Base-by-base conservation (phyloP, 2,113 vertebrate genomes). In the Gadus macrocephalus region DNA sequence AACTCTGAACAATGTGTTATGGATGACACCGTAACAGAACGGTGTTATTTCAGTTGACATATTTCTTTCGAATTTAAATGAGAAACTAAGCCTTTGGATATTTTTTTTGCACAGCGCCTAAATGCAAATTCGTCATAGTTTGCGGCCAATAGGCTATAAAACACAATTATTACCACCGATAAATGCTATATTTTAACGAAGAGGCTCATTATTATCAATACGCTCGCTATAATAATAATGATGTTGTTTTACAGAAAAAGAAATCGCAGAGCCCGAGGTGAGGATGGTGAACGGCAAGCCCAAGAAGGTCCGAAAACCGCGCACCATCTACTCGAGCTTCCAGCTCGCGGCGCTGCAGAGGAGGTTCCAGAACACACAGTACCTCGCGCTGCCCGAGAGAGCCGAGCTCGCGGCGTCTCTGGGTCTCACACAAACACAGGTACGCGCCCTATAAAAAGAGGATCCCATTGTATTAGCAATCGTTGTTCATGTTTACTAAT, bases 281-380 rank as follows among this genome's bases (percentile, higher is more conserved):
- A 92, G 97, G 79, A 98, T 99, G 96, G 96, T 99, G 79, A 99
- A 99, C 74, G 97, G 97, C 71, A 99, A 99, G 89, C 97, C 96
- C 88, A 99, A 99, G 92, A 99, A 99, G 91, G 96, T 99, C 82
- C 93, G 97, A 71, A 99, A 99, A 86, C 97, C 97, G 59, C 92
- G 97, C 79, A 99, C 97, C 31, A 99, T 99, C 89, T 99, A 99
- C 89, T 99, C 96, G 86, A 99, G 96, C 89, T 98, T 98, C 86
- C 97, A 98, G 91, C 95, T 98, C 88, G 97, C 97, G 35, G 97
- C 97, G 8, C 90, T 99, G 80, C 96, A 98, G 89, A 92, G 96
- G 86, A 90, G 97, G 73, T 99, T 99, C 79, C 97, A 99, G 94
- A 98, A 98, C 92, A 99, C 97, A 28, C 97, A 99, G 85, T 99